Conservation (phyloP, 2,797 vertebrate species). For the Ceryle rudis region DNA sequence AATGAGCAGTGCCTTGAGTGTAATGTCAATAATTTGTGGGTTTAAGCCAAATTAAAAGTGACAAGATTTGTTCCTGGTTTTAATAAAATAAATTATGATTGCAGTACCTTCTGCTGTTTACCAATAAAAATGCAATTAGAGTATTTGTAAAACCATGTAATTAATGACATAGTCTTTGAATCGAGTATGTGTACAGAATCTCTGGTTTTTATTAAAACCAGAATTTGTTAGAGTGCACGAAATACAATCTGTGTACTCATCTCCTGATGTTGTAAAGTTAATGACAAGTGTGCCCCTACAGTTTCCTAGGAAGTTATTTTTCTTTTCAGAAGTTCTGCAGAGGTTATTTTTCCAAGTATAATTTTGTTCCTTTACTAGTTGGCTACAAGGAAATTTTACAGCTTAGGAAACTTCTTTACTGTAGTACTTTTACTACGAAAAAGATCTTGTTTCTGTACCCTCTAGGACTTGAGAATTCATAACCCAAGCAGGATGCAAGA, state of each 20-base stretch:
- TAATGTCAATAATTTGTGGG: slow-evolving; percentile 7
- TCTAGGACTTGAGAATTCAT: background rate
- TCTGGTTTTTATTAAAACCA: background rate
- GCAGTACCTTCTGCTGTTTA: slow-evolving; percentile 35
- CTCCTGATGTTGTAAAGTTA: background rate
- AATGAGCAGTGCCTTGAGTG: slow-evolving; percentile 20
- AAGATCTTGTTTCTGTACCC: background rate
- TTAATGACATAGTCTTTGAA: slow-evolving; percentile 4
- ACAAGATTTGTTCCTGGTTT: slow-evolving; percentile 18
- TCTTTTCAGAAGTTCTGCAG: background rate
- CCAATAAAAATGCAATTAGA: slow-evolving; percentile 35
- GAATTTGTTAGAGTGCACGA: background rate
- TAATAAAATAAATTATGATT: slow-evolving; percentile 22
- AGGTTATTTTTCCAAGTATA: background rate
- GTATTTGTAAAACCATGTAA: slow-evolving; percentile 10
- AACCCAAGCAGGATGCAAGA: background rate
- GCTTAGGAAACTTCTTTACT: background rate
- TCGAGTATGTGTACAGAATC: background rate
- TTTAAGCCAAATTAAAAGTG: slow-evolving; percentile 44
- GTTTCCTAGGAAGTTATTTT: background rate
- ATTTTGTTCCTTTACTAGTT: background rate
- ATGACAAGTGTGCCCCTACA: background rate
- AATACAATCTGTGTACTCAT: background rate
- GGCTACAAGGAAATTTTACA: background rate
- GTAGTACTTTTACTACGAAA: background rate